Conservation (phyloP, 1,140 invertebrate genomes). For the Aphaenogaster rudis region DNA sequence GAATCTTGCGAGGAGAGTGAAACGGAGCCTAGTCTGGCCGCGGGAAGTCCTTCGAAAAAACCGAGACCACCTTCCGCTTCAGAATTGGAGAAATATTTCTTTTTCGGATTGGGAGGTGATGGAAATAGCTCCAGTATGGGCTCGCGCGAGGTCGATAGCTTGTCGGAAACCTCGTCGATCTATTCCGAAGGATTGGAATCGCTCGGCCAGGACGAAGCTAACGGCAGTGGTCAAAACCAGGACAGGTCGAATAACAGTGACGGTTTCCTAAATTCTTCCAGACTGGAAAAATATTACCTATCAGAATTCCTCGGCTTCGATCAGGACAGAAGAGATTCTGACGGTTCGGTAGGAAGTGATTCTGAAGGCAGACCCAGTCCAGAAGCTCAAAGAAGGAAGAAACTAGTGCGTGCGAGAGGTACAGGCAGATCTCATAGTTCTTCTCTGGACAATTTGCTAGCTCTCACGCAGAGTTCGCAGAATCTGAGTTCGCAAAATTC, state of each 20-base stretch:
- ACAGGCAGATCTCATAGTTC: slow-evolving; percentile 93
- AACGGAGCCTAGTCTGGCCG: slow-evolving; percentile 88
- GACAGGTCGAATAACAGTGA: slow-evolving; percentile 88
- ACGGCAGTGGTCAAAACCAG: slow-evolving; percentile 78
- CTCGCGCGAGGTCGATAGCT: slow-evolving; percentile 89
- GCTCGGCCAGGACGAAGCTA: slow-evolving; percentile 86
- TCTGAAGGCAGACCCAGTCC: slow-evolving; percentile 95
- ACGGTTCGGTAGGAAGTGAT: slow-evolving; percentile 94
- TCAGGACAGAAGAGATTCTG: slow-evolving; percentile 90
- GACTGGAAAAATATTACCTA: slow-evolving; percentile 96
- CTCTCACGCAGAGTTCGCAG: slow-evolving; percentile 86
- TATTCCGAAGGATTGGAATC: slow-evolving; percentile 94
- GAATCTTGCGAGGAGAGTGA: slow-evolving; percentile 97
- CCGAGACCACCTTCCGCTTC: slow-evolving; percentile 91
- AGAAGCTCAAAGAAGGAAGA: slow-evolving; percentile 92
- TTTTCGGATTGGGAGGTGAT: slow-evolving; percentile 94
- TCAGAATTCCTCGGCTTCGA: slow-evolving; percentile 94
- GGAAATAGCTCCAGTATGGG: slow-evolving; percentile 87
- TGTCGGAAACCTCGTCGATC: slow-evolving; percentile 95
- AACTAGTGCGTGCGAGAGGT: slow-evolving; percentile 92
- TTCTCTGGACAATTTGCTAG: slow-evolving; percentile 92
- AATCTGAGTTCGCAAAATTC: slow-evolving; percentile 87
- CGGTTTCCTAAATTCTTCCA: slow-evolving; percentile 92
- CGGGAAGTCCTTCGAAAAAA: slow-evolving; percentile 86
- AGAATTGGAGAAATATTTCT: slow-evolving; percentile 97